A percentile compares a stretch with the other conserved stretches of the same genome.
Conservation (phyloP, 1,140 invertebrate species). For the Sarcophaga peregrina region DNA sequence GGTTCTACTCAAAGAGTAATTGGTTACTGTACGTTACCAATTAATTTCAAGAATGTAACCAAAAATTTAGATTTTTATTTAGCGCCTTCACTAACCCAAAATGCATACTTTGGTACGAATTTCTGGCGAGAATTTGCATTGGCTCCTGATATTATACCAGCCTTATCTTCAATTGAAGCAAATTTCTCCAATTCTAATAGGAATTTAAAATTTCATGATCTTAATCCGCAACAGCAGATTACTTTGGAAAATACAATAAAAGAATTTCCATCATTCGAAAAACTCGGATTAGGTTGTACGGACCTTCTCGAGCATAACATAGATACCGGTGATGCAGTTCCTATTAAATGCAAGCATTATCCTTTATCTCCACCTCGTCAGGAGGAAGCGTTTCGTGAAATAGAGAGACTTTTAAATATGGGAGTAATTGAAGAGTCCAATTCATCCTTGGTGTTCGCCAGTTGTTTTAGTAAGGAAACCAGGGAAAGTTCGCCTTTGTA, state of each 20-base stretch:
- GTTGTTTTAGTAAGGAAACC: slow-evolving; percentile 42
- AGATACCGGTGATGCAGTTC: slow-evolving; percentile 28
- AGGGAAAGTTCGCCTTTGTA: slow-evolving; percentile 55
- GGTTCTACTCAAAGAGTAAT: background rate
- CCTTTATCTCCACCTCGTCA: slow-evolving; percentile 23
- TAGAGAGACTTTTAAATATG: slow-evolving; percentile 22
- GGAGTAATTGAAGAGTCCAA: slow-evolving; percentile 39
- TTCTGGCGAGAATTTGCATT: slow-evolving; percentile 21
- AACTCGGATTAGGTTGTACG: slow-evolving; percentile 41
- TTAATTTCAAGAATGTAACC: background rate
- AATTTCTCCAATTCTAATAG: background rate
- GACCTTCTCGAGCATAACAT: slow-evolving; percentile 33
- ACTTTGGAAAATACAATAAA: background rate
- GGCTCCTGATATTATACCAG: background rate
- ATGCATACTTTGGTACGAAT: background rate
- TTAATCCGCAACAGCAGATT: background rate
- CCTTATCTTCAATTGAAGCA: background rate
- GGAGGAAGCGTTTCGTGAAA: background rate
- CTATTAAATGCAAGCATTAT: slow-evolving; percentile 35
- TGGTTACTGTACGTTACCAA: background rate
- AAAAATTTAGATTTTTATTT: slow-evolving; percentile 4
- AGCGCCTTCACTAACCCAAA: background rate
- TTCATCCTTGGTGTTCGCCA: slow-evolving; percentile 34
- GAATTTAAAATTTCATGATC: background rate
- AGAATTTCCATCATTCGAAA: slow-evolving; percentile 36